Evolutionary conservation across 2,888 invertebrate species (phyloP), one percentile per base, ranked within the genome.

Genomic region (Conistra vaccinii): DNA sequence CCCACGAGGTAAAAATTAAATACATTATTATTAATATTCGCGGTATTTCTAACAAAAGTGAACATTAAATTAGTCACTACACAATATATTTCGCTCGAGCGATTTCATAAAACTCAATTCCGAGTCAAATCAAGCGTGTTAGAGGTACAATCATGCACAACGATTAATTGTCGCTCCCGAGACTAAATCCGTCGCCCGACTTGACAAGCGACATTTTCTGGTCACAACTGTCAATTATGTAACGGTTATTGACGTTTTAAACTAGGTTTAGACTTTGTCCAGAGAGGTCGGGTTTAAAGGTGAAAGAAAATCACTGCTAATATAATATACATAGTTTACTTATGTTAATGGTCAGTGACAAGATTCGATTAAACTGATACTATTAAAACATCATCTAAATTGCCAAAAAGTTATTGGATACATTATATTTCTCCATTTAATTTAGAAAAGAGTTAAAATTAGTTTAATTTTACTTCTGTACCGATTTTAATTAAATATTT

Each of bases 131-230:
- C 76, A 77, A 84, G 76, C 61, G 80, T 68, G 69, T 75, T 69
- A 72, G 63, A 35, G 58, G 86, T 86, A 85, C 87, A 88, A 78
- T 87, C 83, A 81, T 65, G 81, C 67, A 81, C 78, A 81, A 62
- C 77, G 84, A 85, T 89, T 87, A 89, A 89, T 88, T 88, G 87
- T 81, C 87, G 32, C 61, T 75, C 63, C 83, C 57, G 26, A 72
- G 60, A 51, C 72, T 73, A 80, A 87, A 90, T 86, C 85, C 80
- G 73, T 69, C 68, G 67, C 61, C 48, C 60, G 68, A 84, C 84
- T 73, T 84, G 90, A 88, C 89, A 91, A 68, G 81, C 86, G 90
- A 90, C 87, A 85, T 82, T 83, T 78, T 78, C 80, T 81, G 83
- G 86, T 85, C 86, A 73, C 80, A 82, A 79, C 60, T 86, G 88